Conservation (phyloP, 2,797 vertebrate genomes). For the Pseudochirops cupreus region DNA sequence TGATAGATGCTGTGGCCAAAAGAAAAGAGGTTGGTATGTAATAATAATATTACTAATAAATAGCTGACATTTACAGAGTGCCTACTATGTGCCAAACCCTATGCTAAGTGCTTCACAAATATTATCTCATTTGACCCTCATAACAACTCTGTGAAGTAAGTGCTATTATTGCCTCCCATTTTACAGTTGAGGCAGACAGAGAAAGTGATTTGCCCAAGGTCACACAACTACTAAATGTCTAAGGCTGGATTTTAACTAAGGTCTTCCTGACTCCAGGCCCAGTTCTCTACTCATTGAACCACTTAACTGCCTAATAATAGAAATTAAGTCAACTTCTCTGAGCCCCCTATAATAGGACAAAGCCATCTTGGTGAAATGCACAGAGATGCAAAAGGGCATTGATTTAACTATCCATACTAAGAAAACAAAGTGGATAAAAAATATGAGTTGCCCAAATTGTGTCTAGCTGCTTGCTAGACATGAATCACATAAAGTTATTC, state of each 20-base stretch:
- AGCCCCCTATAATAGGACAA: background rate
- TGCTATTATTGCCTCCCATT: background rate
- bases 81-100: background rate
- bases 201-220: background rate
- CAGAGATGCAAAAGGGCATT: background rate
- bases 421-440: background rate
- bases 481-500: background rate
- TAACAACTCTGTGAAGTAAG: background rate
- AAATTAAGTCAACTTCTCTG: background rate
- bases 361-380: background rate
- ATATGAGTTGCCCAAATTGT: background rate
- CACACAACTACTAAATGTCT: background rate
- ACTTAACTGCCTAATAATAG: background rate
- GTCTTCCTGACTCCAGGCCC: background rate
- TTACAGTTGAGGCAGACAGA: background rate
- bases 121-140: background rate
- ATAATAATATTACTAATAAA: background rate
- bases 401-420: background rate
- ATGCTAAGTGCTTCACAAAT: background rate
- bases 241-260: background rate
- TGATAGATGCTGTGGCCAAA: constrained; percentile 24
- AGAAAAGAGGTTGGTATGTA: background rate
- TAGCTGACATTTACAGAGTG: background rate
- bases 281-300: background rate
- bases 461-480: background rate